Evolutionary conservation across 2,797 vertebrate species (phyloP).

Genomic region (Pseudomugil gertrudae): DNA sequence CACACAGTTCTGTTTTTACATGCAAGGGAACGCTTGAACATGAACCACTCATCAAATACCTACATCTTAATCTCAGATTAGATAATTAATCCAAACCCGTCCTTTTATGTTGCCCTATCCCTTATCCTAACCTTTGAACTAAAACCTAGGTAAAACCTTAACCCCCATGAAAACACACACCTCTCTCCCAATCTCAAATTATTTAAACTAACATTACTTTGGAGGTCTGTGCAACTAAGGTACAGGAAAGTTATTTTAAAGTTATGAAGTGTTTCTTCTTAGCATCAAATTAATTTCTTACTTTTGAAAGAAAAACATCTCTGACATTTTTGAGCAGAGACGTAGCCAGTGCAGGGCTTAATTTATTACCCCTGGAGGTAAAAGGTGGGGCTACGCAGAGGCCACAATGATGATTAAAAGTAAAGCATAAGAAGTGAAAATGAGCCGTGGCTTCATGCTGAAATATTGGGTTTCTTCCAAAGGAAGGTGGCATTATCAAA

Average conservation of each 20-base stretch:
- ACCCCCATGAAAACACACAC: slow-evolving; percentile 6
- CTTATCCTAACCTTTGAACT: not conserved
- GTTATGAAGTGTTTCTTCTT: slow-evolving; percentile 63
- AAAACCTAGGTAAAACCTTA: slow-evolving; percentile 10
- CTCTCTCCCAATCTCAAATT: slow-evolving; percentile 33
- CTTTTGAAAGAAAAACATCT: slow-evolving; percentile 50
- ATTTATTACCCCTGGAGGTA: slow-evolving; percentile 48
- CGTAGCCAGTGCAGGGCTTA: slow-evolving; percentile 43
- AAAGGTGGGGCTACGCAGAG: slow-evolving; percentile 37
- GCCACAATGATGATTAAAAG: slow-evolving; percentile 24
- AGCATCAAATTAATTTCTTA: slow-evolving; percentile 62
- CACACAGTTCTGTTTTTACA: slow-evolving; percentile 14
- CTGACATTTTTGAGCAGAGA: slow-evolving; percentile 41
- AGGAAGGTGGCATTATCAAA: slow-evolving; percentile 49
- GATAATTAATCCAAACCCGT: not conserved
- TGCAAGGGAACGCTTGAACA: slow-evolving; percentile 2
- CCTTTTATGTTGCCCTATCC: not conserved
- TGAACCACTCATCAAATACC: not conserved
- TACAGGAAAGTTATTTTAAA: slow-evolving; percentile 55
- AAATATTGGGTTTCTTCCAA: slow-evolving; percentile 45
- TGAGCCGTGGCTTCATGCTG: slow-evolving; percentile 28
- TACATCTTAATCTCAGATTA: slow-evolving; percentile 1
- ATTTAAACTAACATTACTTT: slow-evolving; percentile 50
- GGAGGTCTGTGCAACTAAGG: slow-evolving; percentile 33
- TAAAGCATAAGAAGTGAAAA: slow-evolving; percentile 41